phyloP scores from a whole-genome alignment of 1,140 invertebrate genomes.

The Dendrolimus kikuchii region DNA sequence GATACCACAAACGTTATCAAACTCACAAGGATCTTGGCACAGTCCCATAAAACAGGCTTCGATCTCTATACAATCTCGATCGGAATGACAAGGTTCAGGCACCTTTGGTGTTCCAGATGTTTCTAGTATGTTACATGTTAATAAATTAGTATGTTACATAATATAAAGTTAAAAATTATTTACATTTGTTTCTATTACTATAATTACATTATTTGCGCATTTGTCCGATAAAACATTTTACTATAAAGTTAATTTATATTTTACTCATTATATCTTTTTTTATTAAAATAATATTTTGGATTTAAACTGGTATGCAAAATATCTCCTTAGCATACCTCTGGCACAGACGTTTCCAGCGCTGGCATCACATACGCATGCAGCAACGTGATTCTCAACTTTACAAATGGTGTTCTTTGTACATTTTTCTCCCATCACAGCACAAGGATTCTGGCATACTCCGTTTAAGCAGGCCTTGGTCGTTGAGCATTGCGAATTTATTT shows the following conservation, averaged over 20 bases:
- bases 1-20: slow-evolving; percentile 80
- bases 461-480: slow-evolving; percentile 77
- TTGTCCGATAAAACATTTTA: slow-evolving; percentile 62
- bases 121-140: slow-evolving; percentile 74
- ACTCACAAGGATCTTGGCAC: slow-evolving; percentile 82
- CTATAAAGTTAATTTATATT: neutral
- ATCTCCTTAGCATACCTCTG: slow-evolving; percentile 62
- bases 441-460: slow-evolving; percentile 83
- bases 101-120: slow-evolving; percentile 77
- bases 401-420: slow-evolving; percentile 82
- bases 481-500: slow-evolving; percentile 78
- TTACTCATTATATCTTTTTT: neutral
- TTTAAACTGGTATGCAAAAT: slow-evolving; percentile 12
- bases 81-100: slow-evolving; percentile 80
- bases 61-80: slow-evolving; percentile 81
- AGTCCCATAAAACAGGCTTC: slow-evolving; percentile 83
- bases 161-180: slow-evolving; percentile 30
- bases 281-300: neutral
- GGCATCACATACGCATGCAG: slow-evolving; percentile 78
- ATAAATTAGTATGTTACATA: slow-evolving; percentile 60
- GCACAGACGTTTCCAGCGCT: slow-evolving; percentile 55
- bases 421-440: slow-evolving; percentile 72
- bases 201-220: slow-evolving; percentile 30
- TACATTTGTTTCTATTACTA: slow-evolving; percentile 29
- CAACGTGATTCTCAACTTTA: slow-evolving; percentile 78